phyloP scores from a whole-genome alignment of 2,888 invertebrate genomes.

The Drosophila neoperkinsi region DNA sequence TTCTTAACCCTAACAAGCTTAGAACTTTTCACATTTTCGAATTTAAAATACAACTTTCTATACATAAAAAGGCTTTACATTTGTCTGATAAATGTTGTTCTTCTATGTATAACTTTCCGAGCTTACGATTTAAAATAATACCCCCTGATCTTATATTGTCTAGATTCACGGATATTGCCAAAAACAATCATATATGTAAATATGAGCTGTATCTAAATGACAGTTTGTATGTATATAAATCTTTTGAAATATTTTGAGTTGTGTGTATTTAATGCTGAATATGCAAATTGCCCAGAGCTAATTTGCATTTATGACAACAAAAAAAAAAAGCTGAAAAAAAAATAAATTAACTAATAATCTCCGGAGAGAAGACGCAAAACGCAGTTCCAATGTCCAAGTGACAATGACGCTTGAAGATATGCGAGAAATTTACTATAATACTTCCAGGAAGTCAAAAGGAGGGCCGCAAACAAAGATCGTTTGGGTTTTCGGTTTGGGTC shows the following conservation, averaged over 20 bases:
- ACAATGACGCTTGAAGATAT: constrained; percentile 69
- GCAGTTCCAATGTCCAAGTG: constrained; percentile 23
- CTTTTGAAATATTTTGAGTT: constrained; percentile 26
- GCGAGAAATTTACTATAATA: constrained; percentile 81
- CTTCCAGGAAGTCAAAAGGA: constrained; percentile 75
- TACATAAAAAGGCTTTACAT: background rate
- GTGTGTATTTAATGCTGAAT: constrained; percentile 73
- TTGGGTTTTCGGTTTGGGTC: constrained; percentile 7
- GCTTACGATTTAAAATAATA: background rate
- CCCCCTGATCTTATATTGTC: background rate
- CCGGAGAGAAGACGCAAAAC: constrained; percentile 45
- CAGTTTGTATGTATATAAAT: constrained; percentile 30
- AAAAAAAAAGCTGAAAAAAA: constrained; percentile 43
- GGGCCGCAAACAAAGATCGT: constrained; percentile 62
- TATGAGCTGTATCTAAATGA: background rate
- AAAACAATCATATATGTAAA: background rate
- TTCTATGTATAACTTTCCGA: background rate
- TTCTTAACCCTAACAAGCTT: background rate
- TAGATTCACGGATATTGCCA: background rate
- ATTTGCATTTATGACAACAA: constrained; percentile 74
- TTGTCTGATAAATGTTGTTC: background rate
- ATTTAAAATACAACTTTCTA: background rate
- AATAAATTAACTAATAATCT: constrained; percentile 72
- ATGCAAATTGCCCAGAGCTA: constrained; percentile 78
- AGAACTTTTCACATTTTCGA: background rate